Evolutionary conservation across 2,797 vertebrate genomes (phyloP).

Genomic region (Labeo calbasu): DNA sequence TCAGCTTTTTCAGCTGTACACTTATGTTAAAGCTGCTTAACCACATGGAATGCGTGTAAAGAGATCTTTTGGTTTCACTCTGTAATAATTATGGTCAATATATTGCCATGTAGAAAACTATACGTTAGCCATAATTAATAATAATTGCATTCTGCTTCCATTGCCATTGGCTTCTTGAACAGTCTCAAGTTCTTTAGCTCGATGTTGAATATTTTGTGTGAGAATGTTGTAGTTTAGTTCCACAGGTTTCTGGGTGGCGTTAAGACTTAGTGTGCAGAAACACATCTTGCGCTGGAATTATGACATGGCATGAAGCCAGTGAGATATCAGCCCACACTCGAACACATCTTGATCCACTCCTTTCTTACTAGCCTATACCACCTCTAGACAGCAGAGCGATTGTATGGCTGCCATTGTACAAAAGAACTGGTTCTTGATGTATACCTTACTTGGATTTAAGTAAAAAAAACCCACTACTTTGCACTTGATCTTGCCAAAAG

Average conservation of each 20-base stretch:
- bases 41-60: constrained; percentile 29
- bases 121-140: background rate
- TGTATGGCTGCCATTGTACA: constrained; percentile 20
- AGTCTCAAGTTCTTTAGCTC: constrained; percentile 1
- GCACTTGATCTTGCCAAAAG: constrained; percentile 9
- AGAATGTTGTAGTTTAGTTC: constrained; percentile 4
- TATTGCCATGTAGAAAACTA: background rate
- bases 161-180: background rate
- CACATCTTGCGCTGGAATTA: constrained; percentile 52
- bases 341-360: constrained; percentile 53
- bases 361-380: background rate
- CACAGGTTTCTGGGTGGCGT: background rate
- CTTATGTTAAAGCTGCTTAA: background rate
- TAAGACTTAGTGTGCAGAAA: constrained; percentile 34
- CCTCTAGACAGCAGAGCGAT: constrained; percentile 12
- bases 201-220: background rate
- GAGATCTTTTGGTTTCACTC: constrained; percentile 26
- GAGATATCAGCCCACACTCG: constrained; percentile 53
- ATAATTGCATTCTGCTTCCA: background rate
- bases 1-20: constrained; percentile 36
- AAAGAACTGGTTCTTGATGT: background rate
- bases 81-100: constrained; percentile 14
- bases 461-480: background rate
- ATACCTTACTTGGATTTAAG: background rate
- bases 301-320: constrained; percentile 54